Conservation (phyloP, 2,888 invertebrate species). For the Chydorus sphaericus region DNA sequence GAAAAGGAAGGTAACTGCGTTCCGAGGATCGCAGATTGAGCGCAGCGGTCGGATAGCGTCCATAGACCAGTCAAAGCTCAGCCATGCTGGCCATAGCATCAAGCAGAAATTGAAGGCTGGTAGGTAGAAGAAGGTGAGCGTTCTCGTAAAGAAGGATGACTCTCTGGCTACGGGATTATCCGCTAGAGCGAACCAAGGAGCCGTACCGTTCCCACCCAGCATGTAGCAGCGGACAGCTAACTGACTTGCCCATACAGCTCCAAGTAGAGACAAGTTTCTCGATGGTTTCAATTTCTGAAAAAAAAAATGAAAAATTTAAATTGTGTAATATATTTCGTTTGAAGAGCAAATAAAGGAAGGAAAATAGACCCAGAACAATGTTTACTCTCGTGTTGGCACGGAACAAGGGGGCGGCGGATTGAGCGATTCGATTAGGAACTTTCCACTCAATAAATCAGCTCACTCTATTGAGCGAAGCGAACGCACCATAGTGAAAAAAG, state of each 20-base stretch:
- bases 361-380: too few relatives aligned
- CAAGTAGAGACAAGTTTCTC: background rate
- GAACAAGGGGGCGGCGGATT: too few relatives aligned
- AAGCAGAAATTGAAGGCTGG: slow-evolving; percentile 82
- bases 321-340: too few relatives aligned
- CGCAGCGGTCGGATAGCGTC: slow-evolving; percentile 80
- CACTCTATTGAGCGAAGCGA: background rate
- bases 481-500: background rate
- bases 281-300: background rate
- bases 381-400: too few relatives aligned
- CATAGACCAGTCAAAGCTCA: slow-evolving; percentile 99
- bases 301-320: too few relatives aligned
- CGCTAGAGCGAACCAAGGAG: slow-evolving; percentile 72
- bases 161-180: slow-evolving; percentile 93
- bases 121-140: slow-evolving; percentile 79
- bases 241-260: background rate
- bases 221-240: background rate
- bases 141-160: slow-evolving; percentile 58
- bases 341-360: too few relatives aligned
- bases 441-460: slow-evolving; percentile 2
- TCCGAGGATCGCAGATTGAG: slow-evolving; percentile 59
- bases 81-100: slow-evolving; percentile 65
- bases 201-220: background rate
- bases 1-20: slow-evolving; percentile 56
- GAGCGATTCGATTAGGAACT: slow-evolving; percentile 7